phyloP scores from a whole-genome alignment of 2,888 invertebrate species.

The Dolichomitus sp. region DNA sequence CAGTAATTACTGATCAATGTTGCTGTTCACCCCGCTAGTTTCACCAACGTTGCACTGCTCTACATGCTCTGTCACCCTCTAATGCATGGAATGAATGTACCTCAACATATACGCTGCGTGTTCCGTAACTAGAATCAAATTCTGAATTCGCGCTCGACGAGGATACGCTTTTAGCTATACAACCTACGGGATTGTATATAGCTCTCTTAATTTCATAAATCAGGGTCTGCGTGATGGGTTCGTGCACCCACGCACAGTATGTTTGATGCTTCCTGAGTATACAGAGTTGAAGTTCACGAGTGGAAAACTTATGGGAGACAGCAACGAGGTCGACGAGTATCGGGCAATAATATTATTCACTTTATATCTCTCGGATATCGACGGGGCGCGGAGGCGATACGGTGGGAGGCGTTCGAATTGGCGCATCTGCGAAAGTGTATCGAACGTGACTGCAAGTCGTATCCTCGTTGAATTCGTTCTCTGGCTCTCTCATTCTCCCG shows the following conservation, averaged over 20 bases:
- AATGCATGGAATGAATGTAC: slow-evolving; percentile 8
- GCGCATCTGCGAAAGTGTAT: slow-evolving; percentile 47
- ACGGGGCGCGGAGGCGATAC: background rate
- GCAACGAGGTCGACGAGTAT: slow-evolving; percentile 21
- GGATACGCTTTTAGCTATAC: background rate
- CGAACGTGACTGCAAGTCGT: slow-evolving; percentile 42
- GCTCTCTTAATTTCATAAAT: background rate
- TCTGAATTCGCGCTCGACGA: slow-evolving; percentile 51
- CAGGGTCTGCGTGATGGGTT: background rate
- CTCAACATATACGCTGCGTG: slow-evolving; percentile 59
- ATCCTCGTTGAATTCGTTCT: slow-evolving; percentile 46
- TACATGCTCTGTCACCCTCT: slow-evolving; percentile 3
- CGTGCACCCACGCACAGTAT: background rate
- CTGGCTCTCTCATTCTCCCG: background rate
- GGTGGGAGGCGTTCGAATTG: background rate
- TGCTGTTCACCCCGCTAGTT: slow-evolving; percentile 67
- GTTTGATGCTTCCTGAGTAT: slow-evolving; percentile 1
- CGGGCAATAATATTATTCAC: slow-evolving; percentile 60
- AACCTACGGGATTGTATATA: slow-evolving; percentile 9
- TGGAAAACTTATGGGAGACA: slow-evolving; percentile 29
- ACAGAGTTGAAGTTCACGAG: slow-evolving; percentile 27
- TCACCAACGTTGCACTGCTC: slow-evolving; percentile 40
- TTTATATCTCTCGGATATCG: slow-evolving; percentile 48
- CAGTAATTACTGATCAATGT: slow-evolving; percentile 84
- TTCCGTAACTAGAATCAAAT: slow-evolving; percentile 72